These are phyloP conservation scores for Plagiodera versicolora DNA, from an alignment of 2,888 invertebrate species.

Conservation along the genomic window DNA sequence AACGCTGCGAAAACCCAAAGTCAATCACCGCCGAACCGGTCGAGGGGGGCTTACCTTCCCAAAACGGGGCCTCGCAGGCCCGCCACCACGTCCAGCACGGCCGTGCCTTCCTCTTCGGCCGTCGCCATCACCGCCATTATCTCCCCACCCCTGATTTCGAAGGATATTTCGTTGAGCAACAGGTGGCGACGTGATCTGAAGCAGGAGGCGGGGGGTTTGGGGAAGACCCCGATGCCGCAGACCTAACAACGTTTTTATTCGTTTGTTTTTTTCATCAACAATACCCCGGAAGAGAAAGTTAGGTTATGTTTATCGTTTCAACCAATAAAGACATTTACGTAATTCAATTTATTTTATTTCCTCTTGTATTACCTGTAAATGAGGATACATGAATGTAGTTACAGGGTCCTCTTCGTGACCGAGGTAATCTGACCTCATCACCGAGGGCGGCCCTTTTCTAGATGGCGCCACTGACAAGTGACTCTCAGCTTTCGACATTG, in stretches of 20 bases:
- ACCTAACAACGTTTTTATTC: conserved; percentile 31
- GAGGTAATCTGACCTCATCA: conserved; percentile 61
- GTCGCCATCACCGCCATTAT: conserved; percentile 89
- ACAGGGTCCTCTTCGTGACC: conserved; percentile 59
- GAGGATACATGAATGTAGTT: conserved; percentile 61
- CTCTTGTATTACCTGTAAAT: conserved; percentile 59
- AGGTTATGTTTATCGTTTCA: too few species aligned
- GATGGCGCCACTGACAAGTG: conserved; percentile 63
- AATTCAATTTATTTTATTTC: too few species aligned
- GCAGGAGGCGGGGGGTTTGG: conserved; percentile 34
- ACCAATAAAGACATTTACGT: too few species aligned
- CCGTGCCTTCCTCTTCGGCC: conserved; percentile 81
- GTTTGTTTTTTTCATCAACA: too few species aligned
- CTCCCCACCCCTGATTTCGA: conserved; percentile 90
- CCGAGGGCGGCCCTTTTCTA: conserved; percentile 57
- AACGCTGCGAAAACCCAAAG: conserved; percentile 60
- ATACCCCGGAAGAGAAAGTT: too few species aligned
- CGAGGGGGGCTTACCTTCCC: too few species aligned
- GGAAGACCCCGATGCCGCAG: conserved; percentile 43
- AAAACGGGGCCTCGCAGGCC: conserved; percentile 64
- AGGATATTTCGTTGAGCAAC: conserved; percentile 68
- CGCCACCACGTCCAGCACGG: conserved; percentile 82
- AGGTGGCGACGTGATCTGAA: conserved; percentile 47
- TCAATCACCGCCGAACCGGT: too few species aligned
- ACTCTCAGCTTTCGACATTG: conserved; percentile 67